These are phyloP conservation scores for Sebastolobus alascanus DNA, from an alignment of 2,797 vertebrate species.

Conservation along the genomic window DNA sequence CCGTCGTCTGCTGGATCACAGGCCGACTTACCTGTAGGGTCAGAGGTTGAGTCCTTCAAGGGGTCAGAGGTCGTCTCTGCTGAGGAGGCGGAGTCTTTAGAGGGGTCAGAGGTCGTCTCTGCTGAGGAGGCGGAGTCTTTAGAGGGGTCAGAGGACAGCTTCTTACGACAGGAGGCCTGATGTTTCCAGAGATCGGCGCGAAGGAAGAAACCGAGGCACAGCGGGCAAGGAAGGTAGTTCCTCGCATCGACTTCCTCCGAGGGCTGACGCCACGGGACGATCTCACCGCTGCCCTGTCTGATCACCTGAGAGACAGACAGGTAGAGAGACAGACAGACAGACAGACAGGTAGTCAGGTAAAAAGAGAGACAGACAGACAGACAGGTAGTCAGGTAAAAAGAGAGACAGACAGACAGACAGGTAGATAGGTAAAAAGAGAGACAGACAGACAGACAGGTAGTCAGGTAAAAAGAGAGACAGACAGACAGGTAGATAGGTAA, in stretches of 20 bases:
- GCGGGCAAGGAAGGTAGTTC: slow-evolving; percentile 70
- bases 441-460: too few species aligned
- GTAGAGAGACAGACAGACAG: too few species aligned
- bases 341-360: too few species aligned
- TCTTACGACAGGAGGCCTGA: slow-evolving; percentile 66
- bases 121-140: background rate
- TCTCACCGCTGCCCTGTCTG: slow-evolving; percentile 63
- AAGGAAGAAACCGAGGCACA: slow-evolving; percentile 72
- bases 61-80: background rate
- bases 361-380: too few species aligned
- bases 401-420: too few species aligned
- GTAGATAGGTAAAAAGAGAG: too few species aligned
- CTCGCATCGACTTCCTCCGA: slow-evolving; percentile 67
- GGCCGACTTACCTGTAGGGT: background rate
- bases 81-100: too few species aligned
- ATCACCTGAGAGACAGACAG: slow-evolving; percentile 61
- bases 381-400: too few species aligned
- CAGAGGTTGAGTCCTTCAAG: background rate
- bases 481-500: too few species aligned
- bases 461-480: too few species aligned
- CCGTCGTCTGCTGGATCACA: background rate
- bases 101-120: background rate
- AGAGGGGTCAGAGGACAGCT: slow-evolving; percentile 43
- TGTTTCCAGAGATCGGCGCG: slow-evolving; percentile 75
- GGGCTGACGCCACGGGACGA: slow-evolving; percentile 69